Conservation (phyloP, 2,797 vertebrate species). For the Acanthornis magna region DNA sequence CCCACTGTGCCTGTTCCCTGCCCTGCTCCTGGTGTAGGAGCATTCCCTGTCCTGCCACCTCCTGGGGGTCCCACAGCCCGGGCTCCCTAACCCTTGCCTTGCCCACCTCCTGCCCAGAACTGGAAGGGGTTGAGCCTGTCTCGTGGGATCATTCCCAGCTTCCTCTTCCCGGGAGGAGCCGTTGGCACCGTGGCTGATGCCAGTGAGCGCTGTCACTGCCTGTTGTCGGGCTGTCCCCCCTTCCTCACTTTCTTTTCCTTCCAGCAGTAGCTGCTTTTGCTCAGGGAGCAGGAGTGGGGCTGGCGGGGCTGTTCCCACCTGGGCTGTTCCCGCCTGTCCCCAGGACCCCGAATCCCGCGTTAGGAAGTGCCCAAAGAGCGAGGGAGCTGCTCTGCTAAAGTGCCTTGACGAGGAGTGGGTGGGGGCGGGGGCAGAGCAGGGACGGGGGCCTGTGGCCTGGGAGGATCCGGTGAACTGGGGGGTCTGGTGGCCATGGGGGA, state of each 20-base stretch:
- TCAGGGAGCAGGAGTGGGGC: constrained; percentile 40
- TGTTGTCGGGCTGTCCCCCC: not conserved
- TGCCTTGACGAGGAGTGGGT: constrained; percentile 54
- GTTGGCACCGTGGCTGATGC: fast-evolving
- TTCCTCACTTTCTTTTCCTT: constrained; percentile 39
- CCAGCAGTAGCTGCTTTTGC: constrained; percentile 60
- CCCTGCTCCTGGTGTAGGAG: not conserved
- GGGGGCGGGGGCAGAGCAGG: constrained; percentile 18
- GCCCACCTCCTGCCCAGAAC: not conserved
- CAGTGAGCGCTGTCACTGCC: not conserved
- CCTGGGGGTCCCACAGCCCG: fast-evolving
- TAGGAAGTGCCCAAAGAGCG: constrained; percentile 56
- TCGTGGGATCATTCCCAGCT: not conserved
- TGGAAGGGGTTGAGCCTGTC: not conserved
- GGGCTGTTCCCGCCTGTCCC: not conserved
- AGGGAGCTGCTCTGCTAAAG: constrained; percentile 66
- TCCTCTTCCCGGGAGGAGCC: not conserved
- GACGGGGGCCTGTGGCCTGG: not conserved
- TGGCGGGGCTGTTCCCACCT: not conserved
- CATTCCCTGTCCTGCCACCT: not conserved
- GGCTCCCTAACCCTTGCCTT: not conserved
- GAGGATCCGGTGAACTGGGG: not conserved
- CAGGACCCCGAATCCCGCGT: not conserved
- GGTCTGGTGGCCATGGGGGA: not conserved
- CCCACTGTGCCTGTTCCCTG: not conserved